Evolutionary conservation across 2,888 invertebrate species (phyloP).

Genomic region (Diadromus collaris): DNA sequence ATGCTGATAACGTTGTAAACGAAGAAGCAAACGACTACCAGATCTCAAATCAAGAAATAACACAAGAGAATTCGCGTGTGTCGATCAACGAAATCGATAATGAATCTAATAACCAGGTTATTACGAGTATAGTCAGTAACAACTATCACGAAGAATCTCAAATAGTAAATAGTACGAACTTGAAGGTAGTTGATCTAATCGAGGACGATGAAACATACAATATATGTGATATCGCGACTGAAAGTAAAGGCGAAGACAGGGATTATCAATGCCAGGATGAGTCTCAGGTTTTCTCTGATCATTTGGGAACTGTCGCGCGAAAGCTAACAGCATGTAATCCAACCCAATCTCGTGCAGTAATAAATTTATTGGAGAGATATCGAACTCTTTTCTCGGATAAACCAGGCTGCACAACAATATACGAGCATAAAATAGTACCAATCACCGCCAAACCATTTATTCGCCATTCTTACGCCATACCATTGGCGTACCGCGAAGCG

Average conservation of each 20-base stretch:
- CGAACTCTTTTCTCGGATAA: slow-evolving; percentile 61
- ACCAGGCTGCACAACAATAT: slow-evolving; percentile 64
- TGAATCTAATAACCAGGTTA: neutral
- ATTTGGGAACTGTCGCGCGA: slow-evolving; percentile 40
- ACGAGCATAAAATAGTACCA: slow-evolving; percentile 67
- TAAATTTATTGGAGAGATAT: slow-evolving; percentile 39
- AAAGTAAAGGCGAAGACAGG: neutral
- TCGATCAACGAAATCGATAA: neutral
- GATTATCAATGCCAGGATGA: neutral
- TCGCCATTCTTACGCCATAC: slow-evolving; percentile 69
- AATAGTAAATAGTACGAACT: neutral
- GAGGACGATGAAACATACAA: neutral
- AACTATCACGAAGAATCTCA: neutral
- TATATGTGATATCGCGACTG: neutral
- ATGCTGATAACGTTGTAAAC: too few species aligned
- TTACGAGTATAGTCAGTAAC: neutral
- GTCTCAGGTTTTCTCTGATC: slow-evolving; percentile 30
- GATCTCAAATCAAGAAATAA: neutral
- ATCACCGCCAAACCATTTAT: slow-evolving; percentile 61
- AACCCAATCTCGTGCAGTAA: neutral
- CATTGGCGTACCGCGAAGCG: slow-evolving; percentile 64
- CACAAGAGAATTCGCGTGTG: neutral
- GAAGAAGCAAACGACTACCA: neutral
- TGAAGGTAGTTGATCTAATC: neutral
- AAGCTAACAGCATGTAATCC: slow-evolving; percentile 33